phyloP scores from a whole-genome alignment of 2,113 vertebrate genomes.

The Onychostruthus taczanowskii region DNA sequence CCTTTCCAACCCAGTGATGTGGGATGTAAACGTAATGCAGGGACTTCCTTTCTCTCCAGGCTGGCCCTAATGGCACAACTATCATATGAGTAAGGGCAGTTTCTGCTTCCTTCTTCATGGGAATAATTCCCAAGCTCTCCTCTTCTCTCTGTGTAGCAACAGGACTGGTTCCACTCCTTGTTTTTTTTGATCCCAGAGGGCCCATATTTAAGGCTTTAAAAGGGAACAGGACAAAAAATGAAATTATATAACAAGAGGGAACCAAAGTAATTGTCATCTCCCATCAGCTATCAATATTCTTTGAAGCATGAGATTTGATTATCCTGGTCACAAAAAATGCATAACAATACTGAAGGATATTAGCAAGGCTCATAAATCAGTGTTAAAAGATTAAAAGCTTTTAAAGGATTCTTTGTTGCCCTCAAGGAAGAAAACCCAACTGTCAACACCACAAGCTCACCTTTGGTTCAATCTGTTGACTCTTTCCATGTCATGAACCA shows the following conservation, averaged over 20 bases:
- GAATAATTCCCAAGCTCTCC: not conserved
- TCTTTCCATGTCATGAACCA: not conserved
- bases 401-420: not conserved
- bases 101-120: not conserved
- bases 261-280: not conserved
- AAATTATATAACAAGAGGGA: not conserved
- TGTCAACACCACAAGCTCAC: not conserved
- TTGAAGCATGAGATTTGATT: slow-evolving; percentile 27
- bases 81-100: not conserved
- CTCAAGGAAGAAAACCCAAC: not conserved
- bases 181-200: not conserved
- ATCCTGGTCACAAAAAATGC: not conserved
- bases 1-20: not conserved
- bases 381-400: not conserved
- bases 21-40: not conserved
- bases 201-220: not conserved
- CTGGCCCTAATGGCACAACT: not conserved
- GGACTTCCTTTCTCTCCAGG: not conserved
- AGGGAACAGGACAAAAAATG: not conserved
- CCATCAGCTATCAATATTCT: not conserved
- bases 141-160: not conserved
- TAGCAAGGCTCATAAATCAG: not conserved
- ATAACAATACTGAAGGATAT: not conserved
- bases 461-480: not conserved
- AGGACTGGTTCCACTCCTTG: not conserved